These are phyloP conservation scores for Magallana gigas DNA, from an alignment of 1,140 invertebrate species.

Conservation along the genomic window DNA sequence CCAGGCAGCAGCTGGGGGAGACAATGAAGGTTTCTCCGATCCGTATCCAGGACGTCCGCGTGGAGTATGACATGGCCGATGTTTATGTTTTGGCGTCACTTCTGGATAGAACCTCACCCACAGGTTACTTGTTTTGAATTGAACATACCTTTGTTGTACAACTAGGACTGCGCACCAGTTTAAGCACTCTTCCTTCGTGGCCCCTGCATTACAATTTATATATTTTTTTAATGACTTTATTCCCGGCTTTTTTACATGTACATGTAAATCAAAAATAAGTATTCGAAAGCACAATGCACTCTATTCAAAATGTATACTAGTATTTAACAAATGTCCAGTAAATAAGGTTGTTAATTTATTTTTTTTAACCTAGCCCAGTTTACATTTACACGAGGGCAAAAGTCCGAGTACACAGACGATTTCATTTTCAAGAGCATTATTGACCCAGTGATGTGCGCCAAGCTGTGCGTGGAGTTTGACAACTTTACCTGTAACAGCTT, in stretches of 20 bases:
- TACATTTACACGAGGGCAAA: slow-evolving; percentile 49
- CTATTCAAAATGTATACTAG: too few species aligned
- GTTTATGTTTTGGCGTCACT: slow-evolving; percentile 60
- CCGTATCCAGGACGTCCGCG: slow-evolving; percentile 52
- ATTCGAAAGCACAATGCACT: too few species aligned
- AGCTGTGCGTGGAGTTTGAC: slow-evolving; percentile 54
- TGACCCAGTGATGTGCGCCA: slow-evolving; percentile 57
- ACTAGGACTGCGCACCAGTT: too few species aligned
- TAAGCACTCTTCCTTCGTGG: too few species aligned
- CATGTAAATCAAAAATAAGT: too few species aligned
- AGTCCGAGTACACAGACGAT: slow-evolving; percentile 57
- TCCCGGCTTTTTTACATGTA: too few species aligned
- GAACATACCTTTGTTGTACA: too few species aligned
- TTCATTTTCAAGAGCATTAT: slow-evolving; percentile 46
- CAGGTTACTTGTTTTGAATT: slow-evolving; percentile 48
- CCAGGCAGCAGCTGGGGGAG: slow-evolving; percentile 45
- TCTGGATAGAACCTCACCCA: slow-evolving; percentile 56
- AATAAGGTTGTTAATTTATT: too few species aligned
- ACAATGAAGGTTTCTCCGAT: slow-evolving; percentile 57
- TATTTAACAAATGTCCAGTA: too few species aligned
- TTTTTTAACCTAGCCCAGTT: slow-evolving; percentile 60
- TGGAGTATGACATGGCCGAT: slow-evolving; percentile 61
- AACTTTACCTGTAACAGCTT: slow-evolving; percentile 67
- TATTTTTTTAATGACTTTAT: too few species aligned
- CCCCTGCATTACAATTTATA: too few species aligned